These are phyloP conservation scores for Riparia riparia DNA, from an alignment of 2,113 vertebrate species.

Conservation along the genomic window DNA sequence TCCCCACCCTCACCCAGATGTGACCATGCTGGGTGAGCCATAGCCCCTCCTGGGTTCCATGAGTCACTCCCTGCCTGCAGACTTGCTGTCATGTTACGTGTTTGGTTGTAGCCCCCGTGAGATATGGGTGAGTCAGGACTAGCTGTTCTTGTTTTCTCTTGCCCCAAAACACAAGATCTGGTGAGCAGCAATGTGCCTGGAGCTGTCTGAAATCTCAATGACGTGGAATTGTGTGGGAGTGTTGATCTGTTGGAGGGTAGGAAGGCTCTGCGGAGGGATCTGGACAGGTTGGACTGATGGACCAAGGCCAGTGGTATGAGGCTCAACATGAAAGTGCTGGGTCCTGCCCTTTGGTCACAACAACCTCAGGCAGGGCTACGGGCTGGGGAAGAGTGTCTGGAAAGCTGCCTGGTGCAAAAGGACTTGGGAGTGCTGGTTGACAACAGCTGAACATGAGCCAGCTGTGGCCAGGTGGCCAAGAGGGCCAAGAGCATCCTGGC, in stretches of 20 bases:
- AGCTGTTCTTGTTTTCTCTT: background rate
- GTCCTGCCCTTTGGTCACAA: background rate
- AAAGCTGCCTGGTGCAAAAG: background rate
- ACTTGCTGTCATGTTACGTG: rapidly evolving
- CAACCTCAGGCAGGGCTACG: background rate
- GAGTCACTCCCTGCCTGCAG: background rate
- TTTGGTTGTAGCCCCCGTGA: background rate
- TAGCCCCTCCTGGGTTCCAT: rapidly evolving
- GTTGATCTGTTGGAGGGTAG: background rate
- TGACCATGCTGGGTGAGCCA: background rate
- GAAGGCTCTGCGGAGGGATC: background rate
- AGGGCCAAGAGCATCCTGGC: too few relatives aligned
- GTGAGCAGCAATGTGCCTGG: background rate
- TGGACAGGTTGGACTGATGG: background rate
- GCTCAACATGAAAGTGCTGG: background rate
- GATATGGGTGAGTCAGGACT: background rate
- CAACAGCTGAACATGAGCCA: background rate
- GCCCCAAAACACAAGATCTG: background rate
- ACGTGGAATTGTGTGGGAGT: background rate
- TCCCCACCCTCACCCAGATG: background rate
- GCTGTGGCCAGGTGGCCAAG: background rate
- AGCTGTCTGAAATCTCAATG: background rate
- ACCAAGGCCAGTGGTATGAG: background rate
- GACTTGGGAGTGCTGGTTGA: background rate
- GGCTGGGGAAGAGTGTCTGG: background rate